Evolutionary conservation across 2,113 vertebrate genomes (phyloP).

Genomic region (Syrrhaptes paradoxus): DNA sequence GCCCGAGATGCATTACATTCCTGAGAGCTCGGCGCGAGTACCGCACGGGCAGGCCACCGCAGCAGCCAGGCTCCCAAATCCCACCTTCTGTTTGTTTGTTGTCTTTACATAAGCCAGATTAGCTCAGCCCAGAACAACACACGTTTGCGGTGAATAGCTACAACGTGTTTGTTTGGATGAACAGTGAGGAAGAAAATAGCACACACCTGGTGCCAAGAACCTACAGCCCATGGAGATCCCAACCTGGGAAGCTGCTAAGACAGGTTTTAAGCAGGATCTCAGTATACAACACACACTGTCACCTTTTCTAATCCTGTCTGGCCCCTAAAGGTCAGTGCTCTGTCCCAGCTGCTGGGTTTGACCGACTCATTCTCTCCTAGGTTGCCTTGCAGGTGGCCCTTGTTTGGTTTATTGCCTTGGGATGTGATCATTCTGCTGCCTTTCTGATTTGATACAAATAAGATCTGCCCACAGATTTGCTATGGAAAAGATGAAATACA

Average conservation of each 20-base stretch:
- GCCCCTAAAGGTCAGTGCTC: neutral
- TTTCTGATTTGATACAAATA: neutral
- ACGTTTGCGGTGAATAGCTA: neutral
- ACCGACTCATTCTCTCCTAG: neutral
- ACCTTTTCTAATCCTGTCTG: neutral
- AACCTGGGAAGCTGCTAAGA: neutral
- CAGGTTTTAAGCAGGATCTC: neutral
- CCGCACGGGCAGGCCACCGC: neutral
- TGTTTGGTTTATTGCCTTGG: neutral
- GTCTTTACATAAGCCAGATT: neutral
- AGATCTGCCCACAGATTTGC: neutral
- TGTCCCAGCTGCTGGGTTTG: neutral
- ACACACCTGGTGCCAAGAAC: accelerated
- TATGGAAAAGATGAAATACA: accelerated
- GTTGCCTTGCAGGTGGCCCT: neutral
- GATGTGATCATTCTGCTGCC: neutral
- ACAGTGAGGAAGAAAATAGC: neutral
- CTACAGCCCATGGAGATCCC: neutral
- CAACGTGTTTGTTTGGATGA: neutral
- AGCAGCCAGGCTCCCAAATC: neutral
- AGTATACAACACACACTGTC: neutral
- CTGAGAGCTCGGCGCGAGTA: neutral
- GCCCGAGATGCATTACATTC: neutral
- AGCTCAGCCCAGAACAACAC: neutral
- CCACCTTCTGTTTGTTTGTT: neutral